Evolutionary conservation across 2,888 invertebrate genomes (phyloP).

Genomic region (Drosophila rubida): DNA sequence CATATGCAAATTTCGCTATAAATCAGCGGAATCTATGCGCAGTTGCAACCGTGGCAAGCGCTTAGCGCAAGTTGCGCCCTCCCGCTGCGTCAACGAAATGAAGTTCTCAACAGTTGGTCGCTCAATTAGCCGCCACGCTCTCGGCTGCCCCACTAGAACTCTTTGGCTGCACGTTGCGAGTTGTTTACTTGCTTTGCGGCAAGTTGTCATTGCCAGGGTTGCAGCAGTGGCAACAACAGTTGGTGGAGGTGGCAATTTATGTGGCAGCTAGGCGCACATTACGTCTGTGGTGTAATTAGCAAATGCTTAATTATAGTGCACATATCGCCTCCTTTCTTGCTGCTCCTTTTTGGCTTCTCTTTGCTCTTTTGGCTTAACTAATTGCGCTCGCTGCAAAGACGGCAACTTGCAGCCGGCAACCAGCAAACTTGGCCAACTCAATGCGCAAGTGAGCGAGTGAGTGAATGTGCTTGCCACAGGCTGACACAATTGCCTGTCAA

Average conservation of each 20-base stretch:
- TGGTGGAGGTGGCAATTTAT: conserved; percentile 76
- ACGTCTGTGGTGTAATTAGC: conserved; percentile 76
- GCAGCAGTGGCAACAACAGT: background rate
- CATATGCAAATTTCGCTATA: conserved; percentile 80
- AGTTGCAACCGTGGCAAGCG: background rate
- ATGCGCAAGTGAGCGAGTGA: conserved; percentile 24
- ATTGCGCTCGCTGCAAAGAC: conserved; percentile 54
- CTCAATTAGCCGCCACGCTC: conserved; percentile 56
- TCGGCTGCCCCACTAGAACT: conserved; percentile 8
- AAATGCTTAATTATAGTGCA: conserved; percentile 79
- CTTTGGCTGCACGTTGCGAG: conserved; percentile 1
- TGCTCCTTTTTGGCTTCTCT: conserved; percentile 54
- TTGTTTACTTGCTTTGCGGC: background rate
- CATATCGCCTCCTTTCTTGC: conserved; percentile 40
- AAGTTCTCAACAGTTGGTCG: conserved; percentile 72
- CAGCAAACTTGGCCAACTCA: conserved; percentile 16
- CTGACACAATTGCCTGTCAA: conserved; percentile 77
- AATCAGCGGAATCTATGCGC: conserved; percentile 63
- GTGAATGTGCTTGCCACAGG: conserved; percentile 30
- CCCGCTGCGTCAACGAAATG: conserved; percentile 75
- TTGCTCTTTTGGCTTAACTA: conserved; percentile 74
- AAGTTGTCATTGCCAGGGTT: conserved; percentile 57
- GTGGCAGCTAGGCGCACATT: conserved; percentile 69
- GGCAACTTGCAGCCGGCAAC: conserved; percentile 1
- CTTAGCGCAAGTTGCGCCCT: background rate